Conservation (phyloP, 2,113 vertebrate species). For the Toxotes chatareus region DNA sequence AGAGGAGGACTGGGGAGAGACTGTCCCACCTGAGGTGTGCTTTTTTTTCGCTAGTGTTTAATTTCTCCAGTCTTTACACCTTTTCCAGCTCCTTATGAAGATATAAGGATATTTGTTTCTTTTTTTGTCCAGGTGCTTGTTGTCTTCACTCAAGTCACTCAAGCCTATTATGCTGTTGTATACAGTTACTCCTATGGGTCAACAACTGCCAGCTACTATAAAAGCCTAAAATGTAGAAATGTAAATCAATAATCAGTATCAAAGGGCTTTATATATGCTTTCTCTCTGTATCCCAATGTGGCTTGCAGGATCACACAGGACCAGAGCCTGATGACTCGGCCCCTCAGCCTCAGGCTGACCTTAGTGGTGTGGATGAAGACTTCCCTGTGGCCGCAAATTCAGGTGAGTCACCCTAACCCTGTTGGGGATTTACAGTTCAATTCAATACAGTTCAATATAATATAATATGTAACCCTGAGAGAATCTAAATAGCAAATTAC, state of each 20-base stretch:
- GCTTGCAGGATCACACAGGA: slow-evolving; percentile 33
- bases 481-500: neutral
- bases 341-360: slow-evolving; percentile 5
- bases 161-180: neutral
- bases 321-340: neutral
- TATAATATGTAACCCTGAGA: neutral
- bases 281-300: neutral
- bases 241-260: neutral
- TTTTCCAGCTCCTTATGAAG: neutral
- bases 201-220: neutral
- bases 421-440: neutral
- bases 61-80: neutral
- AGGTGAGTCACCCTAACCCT: slow-evolving; percentile 17
- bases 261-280: neutral
- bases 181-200: neutral
- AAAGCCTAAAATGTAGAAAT: neutral
- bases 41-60: neutral
- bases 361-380: slow-evolving; percentile 2
- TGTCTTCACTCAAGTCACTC: neutral
- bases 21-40: slow-evolving; percentile 33
- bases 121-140: neutral
- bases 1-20: neutral
- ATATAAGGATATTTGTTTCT: neutral
- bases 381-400: neutral
- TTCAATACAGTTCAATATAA: neutral